Evolutionary conservation across 2,888 invertebrate genomes (phyloP).

Genomic region (Pegoplata infirma): DNA sequence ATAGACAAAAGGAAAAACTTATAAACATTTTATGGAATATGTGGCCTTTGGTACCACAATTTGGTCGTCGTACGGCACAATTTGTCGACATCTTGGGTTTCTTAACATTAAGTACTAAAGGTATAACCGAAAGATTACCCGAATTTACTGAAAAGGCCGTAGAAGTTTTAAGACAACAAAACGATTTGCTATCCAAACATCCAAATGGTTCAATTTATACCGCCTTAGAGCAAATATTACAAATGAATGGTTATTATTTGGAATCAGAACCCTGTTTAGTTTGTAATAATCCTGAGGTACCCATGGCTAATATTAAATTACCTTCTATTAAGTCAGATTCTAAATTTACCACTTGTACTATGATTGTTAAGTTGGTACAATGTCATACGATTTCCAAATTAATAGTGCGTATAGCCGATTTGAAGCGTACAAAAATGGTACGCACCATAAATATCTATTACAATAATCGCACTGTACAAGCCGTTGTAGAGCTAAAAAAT

Average conservation of each 20-base stretch:
- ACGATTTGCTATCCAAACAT: constrained; percentile 91
- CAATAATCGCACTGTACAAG: constrained; percentile 96
- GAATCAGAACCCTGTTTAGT: constrained; percentile 98
- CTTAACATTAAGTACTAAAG: constrained; percentile 91
- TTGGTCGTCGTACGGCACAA: constrained; percentile 96
- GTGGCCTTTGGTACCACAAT: constrained; percentile 93
- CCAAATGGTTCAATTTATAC: constrained; percentile 96
- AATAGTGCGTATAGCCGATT: constrained; percentile 93
- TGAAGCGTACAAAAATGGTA: constrained; percentile 98
- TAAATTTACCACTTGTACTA: constrained; percentile 98
- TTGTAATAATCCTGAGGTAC: constrained; percentile 98
- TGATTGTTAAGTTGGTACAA: constrained; percentile 96
- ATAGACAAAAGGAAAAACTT: constrained; percentile 87
- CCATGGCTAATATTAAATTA: constrained; percentile 93
- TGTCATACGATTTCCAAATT: constrained; percentile 97
- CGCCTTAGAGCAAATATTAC: constrained; percentile 94
- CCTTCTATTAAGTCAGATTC: constrained; percentile 97
- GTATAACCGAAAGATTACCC: constrained; percentile 82
- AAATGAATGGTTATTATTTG: constrained; percentile 96
- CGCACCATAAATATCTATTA: constrained; percentile 97
- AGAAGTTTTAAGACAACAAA: constrained; percentile 91
- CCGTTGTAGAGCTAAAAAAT: constrained; percentile 98
- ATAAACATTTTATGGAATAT: constrained; percentile 92
- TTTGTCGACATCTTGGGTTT: constrained; percentile 98
- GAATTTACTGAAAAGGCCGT: constrained; percentile 93